Base-by-base conservation (phyloP, 2,113 vertebrate genomes). In the Oceanites oceanicus region DNA sequence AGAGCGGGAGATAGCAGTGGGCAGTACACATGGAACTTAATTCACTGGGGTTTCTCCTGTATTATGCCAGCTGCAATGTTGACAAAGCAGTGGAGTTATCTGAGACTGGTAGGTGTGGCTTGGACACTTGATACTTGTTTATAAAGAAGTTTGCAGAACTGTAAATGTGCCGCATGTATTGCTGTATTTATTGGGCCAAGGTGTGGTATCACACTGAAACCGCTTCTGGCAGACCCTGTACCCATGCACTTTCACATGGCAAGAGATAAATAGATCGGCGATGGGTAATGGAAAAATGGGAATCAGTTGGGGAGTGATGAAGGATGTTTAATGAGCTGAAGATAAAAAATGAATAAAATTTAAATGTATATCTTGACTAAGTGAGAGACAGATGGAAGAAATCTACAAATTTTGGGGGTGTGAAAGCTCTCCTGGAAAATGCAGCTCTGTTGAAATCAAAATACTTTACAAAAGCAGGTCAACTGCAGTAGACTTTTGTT, bases 381-480 rank as follows among this genome's bases (percentile, higher is more conserved):
- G 65, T 81, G 86, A 91, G 76, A 96, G 91, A 77, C 94, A 94
- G 90, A 96, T 94, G 94, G 92, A 81, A 80, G 72, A 87, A 88
- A 91, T 94, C 73, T 91, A 94, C 91, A 94, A 96, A 94, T 96
- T 94, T 89, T 72, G 56, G 14, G 80, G 34, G 94, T 92, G 92
- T 96, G 94, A 91, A 93, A 92, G 38, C 56, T 92, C 88, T 96
- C 79, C 86, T 91, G 68, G 76, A 92, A 96, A 91, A 94, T 89
- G 70, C 21, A 72, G 73, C 63, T 96, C 92, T 91, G 61, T 92
- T 94, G 92, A 94, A 97, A 96, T 96, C 88, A 92, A 94, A 95
- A 93, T 88, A 84, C 88, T 92, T 80, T 47, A 84, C 40, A 75
- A 93, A 92, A 96, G 65, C 87, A 82, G 94, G 91, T 96, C 88